These are phyloP conservation scores for Pipistrellus pipistrellus DNA, from an alignment of 2,797 vertebrate species.

Conservation along the genomic window DNA sequence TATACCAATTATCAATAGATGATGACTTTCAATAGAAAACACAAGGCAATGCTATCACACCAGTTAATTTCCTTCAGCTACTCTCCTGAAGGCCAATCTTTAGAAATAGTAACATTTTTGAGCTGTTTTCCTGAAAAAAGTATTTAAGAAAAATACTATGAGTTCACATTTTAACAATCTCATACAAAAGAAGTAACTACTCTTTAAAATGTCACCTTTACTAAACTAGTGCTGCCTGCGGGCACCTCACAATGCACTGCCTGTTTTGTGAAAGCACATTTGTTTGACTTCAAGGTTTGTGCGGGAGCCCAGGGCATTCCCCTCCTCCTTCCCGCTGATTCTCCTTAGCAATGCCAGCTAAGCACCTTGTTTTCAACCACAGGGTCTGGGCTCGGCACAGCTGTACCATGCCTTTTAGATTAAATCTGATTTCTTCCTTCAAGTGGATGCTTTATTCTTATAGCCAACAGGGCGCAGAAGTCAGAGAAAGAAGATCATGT, in stretches of 20 bases:
- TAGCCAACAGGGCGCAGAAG: constrained; percentile 32
- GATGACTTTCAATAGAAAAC: constrained; percentile 37
- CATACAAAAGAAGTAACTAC: background rate
- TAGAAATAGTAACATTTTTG: constrained; percentile 53
- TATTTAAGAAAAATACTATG: background rate
- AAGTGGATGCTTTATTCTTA: constrained; percentile 71
- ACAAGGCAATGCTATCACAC: background rate
- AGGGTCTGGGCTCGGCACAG: constrained; percentile 28
- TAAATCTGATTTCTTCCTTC: constrained; percentile 71
- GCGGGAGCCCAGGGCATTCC: background rate
- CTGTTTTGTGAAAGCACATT: constrained; percentile 10
- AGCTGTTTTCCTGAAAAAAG: background rate
- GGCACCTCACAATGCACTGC: background rate
- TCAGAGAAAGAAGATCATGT: constrained; percentile 69
- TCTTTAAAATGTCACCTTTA: constrained; percentile 18
- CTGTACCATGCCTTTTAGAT: constrained; percentile 62
- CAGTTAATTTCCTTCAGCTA: background rate
- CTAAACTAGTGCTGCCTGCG: background rate
- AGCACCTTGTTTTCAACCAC: constrained; percentile 28
- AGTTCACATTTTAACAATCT: background rate
- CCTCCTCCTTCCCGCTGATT: background rate
- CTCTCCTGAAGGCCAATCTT: background rate
- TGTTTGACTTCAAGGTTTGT: background rate
- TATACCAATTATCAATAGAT: background rate
- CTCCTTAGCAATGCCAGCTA: background rate